phyloP scores from a whole-genome alignment of 2,888 invertebrate genomes.

The Callinectes sapidus region DNA sequence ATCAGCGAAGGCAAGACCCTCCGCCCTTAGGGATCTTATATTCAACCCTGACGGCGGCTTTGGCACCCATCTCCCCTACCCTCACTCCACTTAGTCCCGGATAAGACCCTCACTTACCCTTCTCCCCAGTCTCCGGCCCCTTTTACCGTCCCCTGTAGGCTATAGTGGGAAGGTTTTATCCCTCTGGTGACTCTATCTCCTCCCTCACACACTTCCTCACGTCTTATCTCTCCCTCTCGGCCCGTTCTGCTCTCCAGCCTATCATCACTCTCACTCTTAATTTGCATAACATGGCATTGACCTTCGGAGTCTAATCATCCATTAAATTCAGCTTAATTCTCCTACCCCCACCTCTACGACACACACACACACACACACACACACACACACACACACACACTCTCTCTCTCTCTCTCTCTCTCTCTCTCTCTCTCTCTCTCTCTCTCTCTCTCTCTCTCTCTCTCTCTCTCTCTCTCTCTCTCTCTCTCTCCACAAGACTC shows the following conservation, averaged over 20 bases:
- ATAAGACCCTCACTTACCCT: constrained; percentile 21
- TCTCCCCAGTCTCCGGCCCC: constrained; percentile 9
- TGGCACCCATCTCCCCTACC: constrained; percentile 15
- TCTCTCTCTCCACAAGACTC: no score
- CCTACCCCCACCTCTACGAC: neutral
- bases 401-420: constrained; percentile 22
- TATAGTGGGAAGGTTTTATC: constrained; percentile 9
- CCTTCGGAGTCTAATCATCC: neutral
- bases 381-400: neutral
- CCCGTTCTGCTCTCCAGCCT: neutral
- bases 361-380: neutral
- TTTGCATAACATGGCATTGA: neutral
- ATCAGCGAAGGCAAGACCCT: neutral
- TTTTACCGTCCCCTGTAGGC: neutral
- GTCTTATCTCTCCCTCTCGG: neutral
- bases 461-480: constrained; percentile 10
- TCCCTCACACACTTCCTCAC: neutral
- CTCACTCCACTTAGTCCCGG: constrained; percentile 25
- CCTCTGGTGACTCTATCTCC: neutral
- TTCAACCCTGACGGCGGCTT: constrained; percentile 13
- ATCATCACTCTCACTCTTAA: neutral
- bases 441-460: neutral
- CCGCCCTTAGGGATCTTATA: neutral
- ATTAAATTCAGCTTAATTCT: neutral
- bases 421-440: constrained; percentile 17